Percentiles rank a stretch among this genome's conserved stretches.
phyloP scores from a whole-genome alignment of 2,888 invertebrate genomes.

The Polietes domitor region DNA sequence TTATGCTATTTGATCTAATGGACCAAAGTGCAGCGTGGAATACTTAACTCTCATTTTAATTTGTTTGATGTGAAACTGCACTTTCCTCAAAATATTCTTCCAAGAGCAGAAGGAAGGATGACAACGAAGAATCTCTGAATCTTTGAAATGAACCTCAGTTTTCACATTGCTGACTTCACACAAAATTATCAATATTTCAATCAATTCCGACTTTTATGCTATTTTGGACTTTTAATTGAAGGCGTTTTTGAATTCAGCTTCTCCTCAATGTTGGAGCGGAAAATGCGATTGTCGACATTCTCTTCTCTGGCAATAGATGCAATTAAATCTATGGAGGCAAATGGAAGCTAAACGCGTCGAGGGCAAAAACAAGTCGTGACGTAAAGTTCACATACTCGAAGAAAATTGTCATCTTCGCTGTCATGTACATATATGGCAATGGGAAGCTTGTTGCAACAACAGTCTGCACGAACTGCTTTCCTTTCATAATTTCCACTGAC shows the following conservation, averaged over 20 bases:
- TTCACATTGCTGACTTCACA: too few species aligned
- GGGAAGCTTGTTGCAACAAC: not conserved
- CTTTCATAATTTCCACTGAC: not conserved
- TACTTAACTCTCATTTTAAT: too few species aligned
- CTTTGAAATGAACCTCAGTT: too few species aligned
- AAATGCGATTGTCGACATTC: not conserved
- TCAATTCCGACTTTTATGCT: too few species aligned
- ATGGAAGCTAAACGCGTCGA: not conserved
- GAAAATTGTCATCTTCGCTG: constrained; percentile 8
- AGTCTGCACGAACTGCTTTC: constrained; percentile 9
- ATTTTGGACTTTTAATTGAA: not conserved
- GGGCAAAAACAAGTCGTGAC: not conserved
- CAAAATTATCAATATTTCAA: too few species aligned
- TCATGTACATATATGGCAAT: not conserved
- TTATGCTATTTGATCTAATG: too few species aligned
- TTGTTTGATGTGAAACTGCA: too few species aligned
- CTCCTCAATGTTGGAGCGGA: not conserved
- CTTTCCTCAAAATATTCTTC: too few species aligned
- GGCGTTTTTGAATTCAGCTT: not conserved
- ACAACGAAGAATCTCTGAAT: too few species aligned
- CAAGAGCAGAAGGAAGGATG: too few species aligned
- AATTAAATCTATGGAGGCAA: not conserved
- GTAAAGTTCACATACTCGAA: not conserved
- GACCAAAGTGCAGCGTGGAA: too few species aligned
- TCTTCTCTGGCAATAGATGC: not conserved